Base-by-base conservation (phyloP, 2,113 vertebrate genomes). In the Dendropsophus ebraccatus region DNA sequence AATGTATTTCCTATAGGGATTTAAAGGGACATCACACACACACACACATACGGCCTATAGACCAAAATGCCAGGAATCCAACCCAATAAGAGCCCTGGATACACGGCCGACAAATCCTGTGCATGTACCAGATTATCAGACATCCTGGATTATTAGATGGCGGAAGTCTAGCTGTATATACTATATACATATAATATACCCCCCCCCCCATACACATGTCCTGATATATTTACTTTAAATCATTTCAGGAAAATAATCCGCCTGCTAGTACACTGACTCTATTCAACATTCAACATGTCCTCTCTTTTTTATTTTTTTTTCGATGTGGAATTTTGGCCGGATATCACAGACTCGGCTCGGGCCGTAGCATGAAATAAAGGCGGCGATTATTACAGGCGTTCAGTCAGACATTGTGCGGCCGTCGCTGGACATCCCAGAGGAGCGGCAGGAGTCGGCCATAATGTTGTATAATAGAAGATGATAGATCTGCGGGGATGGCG, bases 401-500 rank as follows among this genome's bases (percentile, higher is more conserved):
- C 0, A 85, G 85, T 87, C 73, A 83, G 67, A 70, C 67, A 91
- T 92, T 90, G 91, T 91, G 91, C 90, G 81, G 81, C 88, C 88
- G 75, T 90, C 81, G 73, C 80, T 79, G 89, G 41, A 88, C 75
- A 81, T 90, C 90, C 88, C 89, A 87, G 86, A 89, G 79, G 85
- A 81, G 70, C 84, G 89, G 89, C 87, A 83, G 84, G 87, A 87
- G 89, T 88, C 90, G 88, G 91, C 90, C 30, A 75, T 65, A 89
- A 92, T 89, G 88, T 88, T 87, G 90, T 90, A 90, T 89, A 88
- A 86, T 0, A 62, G 87, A 87, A 91, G 90, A 88, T 88, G 86
- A 87, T 87, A 88, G 90, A 89, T 89, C 90, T 87, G 56, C 83
- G 87, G 87, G 90, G 88, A 88, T 88, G 88, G 50, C 89, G 88